A percentile compares a stretch with the other conserved stretches of the same genome.
Evolutionary conservation across 2,888 invertebrate species (phyloP).

Genomic region (Scaptomyza polygonia): DNA sequence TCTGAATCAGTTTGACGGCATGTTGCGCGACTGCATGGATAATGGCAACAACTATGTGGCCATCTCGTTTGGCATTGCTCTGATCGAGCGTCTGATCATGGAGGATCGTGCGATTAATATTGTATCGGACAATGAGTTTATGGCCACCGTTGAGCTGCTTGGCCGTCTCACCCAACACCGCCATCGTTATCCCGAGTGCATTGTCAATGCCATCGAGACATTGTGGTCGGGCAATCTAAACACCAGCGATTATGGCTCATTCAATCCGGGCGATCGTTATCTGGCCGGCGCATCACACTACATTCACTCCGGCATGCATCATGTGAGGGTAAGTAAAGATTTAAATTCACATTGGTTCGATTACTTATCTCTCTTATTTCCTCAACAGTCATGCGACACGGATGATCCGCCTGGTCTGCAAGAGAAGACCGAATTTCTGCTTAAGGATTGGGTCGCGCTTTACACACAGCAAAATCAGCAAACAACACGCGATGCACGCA

Average conservation of each 20-base stretch:
- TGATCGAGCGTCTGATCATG: constrained; percentile 93
- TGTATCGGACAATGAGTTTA: constrained; percentile 93
- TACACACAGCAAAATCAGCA: constrained; percentile 89
- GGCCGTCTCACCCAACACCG: constrained; percentile 90
- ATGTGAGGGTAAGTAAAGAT: constrained; percentile 88
- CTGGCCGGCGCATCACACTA: constrained; percentile 93
- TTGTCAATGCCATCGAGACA: constrained; percentile 92
- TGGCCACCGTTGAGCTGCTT: constrained; percentile 93
- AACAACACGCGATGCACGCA: constrained; percentile 91
- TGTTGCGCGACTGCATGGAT: constrained; percentile 94
- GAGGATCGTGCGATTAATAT: constrained; percentile 92
- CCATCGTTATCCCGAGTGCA: constrained; percentile 92
- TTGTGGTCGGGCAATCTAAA: constrained; percentile 87
- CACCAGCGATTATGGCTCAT: constrained; percentile 73
- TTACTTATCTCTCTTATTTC: not conserved
- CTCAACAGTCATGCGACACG: constrained; percentile 89
- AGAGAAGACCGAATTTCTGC: constrained; percentile 96
- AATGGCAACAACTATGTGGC: constrained; percentile 92
- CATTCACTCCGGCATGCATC: constrained; percentile 96
- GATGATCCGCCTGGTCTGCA: constrained; percentile 97
- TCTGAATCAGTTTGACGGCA: constrained; percentile 92
- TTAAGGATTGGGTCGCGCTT: constrained; percentile 97
- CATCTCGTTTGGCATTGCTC: constrained; percentile 94
- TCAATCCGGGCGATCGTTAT: constrained; percentile 88
- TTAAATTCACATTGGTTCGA: not conserved